Conservation (phyloP, 2,113 vertebrate species). For the Rhinoptilus africanus region DNA sequence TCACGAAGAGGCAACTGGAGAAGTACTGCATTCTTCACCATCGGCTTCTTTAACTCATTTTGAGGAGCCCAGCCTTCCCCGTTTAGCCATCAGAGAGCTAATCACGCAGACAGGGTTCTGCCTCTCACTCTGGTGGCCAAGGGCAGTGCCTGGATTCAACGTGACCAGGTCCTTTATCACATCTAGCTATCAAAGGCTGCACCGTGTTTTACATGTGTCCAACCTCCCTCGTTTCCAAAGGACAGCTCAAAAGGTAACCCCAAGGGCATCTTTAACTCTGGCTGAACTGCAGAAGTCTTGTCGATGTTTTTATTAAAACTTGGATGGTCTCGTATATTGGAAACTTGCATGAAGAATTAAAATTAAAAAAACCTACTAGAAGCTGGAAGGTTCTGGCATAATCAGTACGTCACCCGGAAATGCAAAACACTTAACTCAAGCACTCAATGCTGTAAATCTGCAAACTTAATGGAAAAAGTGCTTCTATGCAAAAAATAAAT, state of each 20-base stretch:
- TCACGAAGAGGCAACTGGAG: neutral
- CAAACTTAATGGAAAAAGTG: neutral
- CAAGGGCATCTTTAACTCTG: neutral
- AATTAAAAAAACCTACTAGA: neutral
- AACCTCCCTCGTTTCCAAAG: neutral
- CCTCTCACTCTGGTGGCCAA: neutral
- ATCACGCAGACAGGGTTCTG: neutral
- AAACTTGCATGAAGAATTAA: neutral
- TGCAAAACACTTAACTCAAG: neutral
- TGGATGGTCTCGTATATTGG: neutral
- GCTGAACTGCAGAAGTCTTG: neutral
- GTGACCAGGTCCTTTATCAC: too few species aligned
- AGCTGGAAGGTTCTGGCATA: neutral
- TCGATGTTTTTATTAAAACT: neutral
- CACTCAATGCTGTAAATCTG: neutral
- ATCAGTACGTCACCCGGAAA: neutral
- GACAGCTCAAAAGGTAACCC: neutral
- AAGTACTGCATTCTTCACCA: neutral
- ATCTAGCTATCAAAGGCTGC: neutral
- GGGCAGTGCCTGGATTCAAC: neutral
- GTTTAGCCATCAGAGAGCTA: too few species aligned
- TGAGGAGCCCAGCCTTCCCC: neutral
- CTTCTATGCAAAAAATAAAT: neutral
- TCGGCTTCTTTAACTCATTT: neutral
- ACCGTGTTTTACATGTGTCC: neutral